These are phyloP conservation scores for Drosophila lowei DNA, from an alignment of 1,140 invertebrate species.

Conservation along the genomic window DNA sequence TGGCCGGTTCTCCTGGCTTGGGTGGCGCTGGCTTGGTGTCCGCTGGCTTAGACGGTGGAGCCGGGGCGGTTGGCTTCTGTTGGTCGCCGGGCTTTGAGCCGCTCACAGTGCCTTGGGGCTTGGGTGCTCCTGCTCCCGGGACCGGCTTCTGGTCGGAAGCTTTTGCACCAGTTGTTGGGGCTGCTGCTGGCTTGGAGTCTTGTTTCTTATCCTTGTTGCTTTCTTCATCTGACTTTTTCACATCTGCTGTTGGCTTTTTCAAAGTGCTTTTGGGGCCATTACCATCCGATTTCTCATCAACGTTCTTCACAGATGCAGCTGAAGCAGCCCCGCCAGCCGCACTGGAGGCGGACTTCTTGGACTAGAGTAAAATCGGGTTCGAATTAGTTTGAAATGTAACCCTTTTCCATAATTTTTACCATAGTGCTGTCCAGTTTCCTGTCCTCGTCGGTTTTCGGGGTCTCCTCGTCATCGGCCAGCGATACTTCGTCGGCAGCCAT, in stretches of 20 bases:
- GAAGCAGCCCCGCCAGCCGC: constrained; percentile 8
- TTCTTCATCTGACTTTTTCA: constrained; percentile 47
- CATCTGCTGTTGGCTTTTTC: constrained; percentile 45
- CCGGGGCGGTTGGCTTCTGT: constrained; percentile 68
- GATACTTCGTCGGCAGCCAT: constrained; percentile 77
- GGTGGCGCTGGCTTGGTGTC: constrained; percentile 70
- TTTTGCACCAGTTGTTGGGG: constrained; percentile 24
- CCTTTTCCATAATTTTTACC: constrained; percentile 18
- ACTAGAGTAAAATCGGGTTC: constrained; percentile 19
- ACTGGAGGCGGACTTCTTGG: constrained; percentile 32
- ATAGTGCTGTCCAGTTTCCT: constrained; percentile 51
- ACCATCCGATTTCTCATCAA: constrained; percentile 45
- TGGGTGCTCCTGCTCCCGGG: constrained; percentile 35
- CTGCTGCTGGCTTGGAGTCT: constrained; percentile 29
- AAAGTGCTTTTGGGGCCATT: constrained; percentile 24
- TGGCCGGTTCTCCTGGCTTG: constrained; percentile 61
- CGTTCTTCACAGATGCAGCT: constrained; percentile 67
- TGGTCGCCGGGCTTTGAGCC: constrained; percentile 48
- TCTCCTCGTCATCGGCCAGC: constrained; percentile 45
- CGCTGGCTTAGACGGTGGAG: constrained; percentile 65
- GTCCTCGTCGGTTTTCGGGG: constrained; percentile 16
- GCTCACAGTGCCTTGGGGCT: constrained; percentile 39
- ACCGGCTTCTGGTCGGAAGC: constrained; percentile 52
- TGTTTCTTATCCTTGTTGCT: constrained; percentile 22
- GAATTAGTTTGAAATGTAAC: not conserved